Base-by-base conservation (phyloP, 2,888 invertebrate genomes). In the Calliphora vomitoria region DNA sequence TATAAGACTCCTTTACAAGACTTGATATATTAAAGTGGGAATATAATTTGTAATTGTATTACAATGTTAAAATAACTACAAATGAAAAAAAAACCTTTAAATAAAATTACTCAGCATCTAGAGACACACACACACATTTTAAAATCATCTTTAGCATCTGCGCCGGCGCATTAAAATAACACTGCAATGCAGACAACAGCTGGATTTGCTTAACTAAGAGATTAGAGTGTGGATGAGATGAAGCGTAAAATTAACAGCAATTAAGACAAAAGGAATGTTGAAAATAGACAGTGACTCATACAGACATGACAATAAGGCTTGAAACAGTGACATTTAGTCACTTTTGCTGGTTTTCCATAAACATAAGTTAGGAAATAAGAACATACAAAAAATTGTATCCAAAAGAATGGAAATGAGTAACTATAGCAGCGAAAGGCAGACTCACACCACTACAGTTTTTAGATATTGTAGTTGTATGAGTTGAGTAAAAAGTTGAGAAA, bases 231-330 rank as follows among this genome's bases (percentile, higher is more conserved):
- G 8, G n/a, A 44, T 8, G 11, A 35, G 8, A 72, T 50, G 25
- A 74, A 80, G 55, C 64, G 55, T 79, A 72, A 71, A 84, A 78
- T 58, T 38, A 72, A 74, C 20, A 60, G 53, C 60, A 81, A 81
- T 80, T 68, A 60, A 74, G 50, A 44, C 1, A 71, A 64, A 74
- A 60, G n/a, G 53, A 79, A 85, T 79, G 20, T 25, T 11, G 15
- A 58, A 60, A 47, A 44, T 25, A 35, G 18, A 50, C 35, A 35
- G 55, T 78, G 78, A 83, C 82, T 82, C 58, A 68, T 58, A 13
- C n/a, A 20, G 13, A 38, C 50, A 35, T 55, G 31, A 83, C 50
- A 44, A 64, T 55, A 78, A 78, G 41, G 20, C 5, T 11, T 58
- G 25, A 58, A 58, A 58, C 11, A 10, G 25, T 58, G 5, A 18